Conservation (phyloP, 2,113 vertebrate genomes). For the Sander lucioperca region DNA sequence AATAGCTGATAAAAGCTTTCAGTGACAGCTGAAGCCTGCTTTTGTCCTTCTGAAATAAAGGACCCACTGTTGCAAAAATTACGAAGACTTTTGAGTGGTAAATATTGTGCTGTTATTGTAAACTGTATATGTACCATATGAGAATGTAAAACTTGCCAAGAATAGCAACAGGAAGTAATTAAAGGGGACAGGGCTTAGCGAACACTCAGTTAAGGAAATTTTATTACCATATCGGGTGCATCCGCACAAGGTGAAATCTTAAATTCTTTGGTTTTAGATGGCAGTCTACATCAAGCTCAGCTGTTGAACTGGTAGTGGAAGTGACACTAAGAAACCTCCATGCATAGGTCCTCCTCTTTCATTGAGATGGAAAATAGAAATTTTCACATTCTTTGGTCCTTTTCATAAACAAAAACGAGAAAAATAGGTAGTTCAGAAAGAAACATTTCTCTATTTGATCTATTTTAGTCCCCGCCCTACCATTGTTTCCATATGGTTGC, state of each 20-base stretch:
- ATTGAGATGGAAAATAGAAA: background rate
- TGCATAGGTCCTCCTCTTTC: background rate
- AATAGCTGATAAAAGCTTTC: background rate
- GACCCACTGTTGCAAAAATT: background rate
- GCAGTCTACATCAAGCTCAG: conserved; percentile 1
- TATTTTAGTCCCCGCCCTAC: background rate
- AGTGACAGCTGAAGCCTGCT: background rate
- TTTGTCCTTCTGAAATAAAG: background rate
- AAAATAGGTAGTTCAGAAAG: conserved; percentile 49
- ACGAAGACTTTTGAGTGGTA: background rate
- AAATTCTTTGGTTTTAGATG: conserved; percentile 21
- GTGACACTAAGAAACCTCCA: background rate
- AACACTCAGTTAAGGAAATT: background rate
- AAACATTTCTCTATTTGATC: background rate
- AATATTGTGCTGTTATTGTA: background rate
- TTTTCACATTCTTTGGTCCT: conserved; percentile 72
- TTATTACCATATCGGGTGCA: background rate
- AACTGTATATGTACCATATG: background rate
- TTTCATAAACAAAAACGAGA: conserved; percentile 35
- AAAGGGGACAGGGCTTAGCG: background rate
- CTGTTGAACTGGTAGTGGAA: background rate
- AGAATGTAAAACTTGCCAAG: background rate
- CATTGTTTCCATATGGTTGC: conserved; percentile 11
- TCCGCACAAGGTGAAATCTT: background rate
- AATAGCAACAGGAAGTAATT: background rate